Base-by-base conservation (phyloP, 2,113 vertebrate species). In the Vulpes lagopus region DNA sequence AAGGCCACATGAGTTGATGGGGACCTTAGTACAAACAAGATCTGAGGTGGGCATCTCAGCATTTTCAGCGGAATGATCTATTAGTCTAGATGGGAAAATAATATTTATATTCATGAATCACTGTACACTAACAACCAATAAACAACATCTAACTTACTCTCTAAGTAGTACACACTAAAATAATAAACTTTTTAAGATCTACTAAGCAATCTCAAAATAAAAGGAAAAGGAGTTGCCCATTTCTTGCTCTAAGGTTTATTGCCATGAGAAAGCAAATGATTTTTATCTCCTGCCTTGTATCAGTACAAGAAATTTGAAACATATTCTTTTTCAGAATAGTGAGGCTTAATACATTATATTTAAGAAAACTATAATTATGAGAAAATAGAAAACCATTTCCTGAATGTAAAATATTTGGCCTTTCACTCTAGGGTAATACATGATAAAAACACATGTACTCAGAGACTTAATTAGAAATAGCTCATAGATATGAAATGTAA, bases 281-380 rank as follows among this genome's bases (percentile, higher is more conserved):
- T 71, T 94, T 85, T 84, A 12, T n/a, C 19, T 84, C 86, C 57
- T 95, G 25, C 80, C 35, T 87, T 80, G 4, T 43, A 74, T 85
- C 64, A 91, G 11, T 57, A 53, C 35, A 84, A 60, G 92, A 60
- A 15, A 62, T 91, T 49, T 64, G 49, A 94, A 90, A 89, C 5
- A 88, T 8, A 23, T 51, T 30, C 62, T 32, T 71, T 96, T 93
- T 84, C 64, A 89, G 85, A 95, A 82, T 43, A 92, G 23, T 57
- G 7, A 79, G 12, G 3, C 5, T 51, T 92, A 51, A 16, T 93
- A 1, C 25, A 62, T 76, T 84, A 43, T 27, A 55, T 89, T 87
- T 82, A 86, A 93, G 90, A 95, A 91, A 94, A 91, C 8, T 85
- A 9, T 76, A 78, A 60, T 43, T 96, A 3, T 88, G 60, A 49